A percentile compares a stretch with the other conserved stretches of the same genome.
Evolutionary conservation across 2,888 invertebrate genomes (phyloP).

Genomic region (Hedya salicella): DNA sequence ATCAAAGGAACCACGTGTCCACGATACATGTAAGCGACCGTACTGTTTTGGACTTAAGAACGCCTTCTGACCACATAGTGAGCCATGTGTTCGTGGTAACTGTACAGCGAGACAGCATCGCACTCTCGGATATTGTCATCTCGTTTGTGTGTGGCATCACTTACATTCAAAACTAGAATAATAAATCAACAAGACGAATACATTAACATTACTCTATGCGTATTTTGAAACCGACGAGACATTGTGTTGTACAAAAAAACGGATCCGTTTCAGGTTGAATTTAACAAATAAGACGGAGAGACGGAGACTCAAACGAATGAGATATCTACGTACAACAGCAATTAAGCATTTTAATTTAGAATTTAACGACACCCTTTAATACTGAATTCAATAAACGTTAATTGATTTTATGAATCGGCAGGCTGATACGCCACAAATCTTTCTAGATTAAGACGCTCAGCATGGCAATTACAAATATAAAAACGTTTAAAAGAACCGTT

Average conservation of each 20-base stretch:
- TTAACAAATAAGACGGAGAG: conserved; percentile 25
- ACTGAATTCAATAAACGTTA: conserved; percentile 48
- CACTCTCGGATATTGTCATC: conserved; percentile 66
- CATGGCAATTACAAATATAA: conserved; percentile 50
- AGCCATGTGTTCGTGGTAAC: conserved; percentile 16
- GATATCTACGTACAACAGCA: conserved; percentile 16
- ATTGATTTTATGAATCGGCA: conserved; percentile 50
- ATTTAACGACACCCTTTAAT: conserved; percentile 36
- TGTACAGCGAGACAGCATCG: conserved; percentile 39
- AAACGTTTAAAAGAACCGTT: conserved; percentile 49
- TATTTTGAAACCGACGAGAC: conserved; percentile 45
- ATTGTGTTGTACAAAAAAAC: conserved; percentile 32
- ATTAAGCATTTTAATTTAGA: conserved; percentile 28
- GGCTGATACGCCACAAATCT: conserved; percentile 44
- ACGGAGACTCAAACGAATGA: conserved; percentile 20
- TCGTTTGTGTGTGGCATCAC: conserved; percentile 63
- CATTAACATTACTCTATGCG: conserved; percentile 64
- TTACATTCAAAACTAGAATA: conserved; percentile 60
- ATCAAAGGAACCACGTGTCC: conserved; percentile 1
- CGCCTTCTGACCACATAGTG: background rate
- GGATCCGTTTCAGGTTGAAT: conserved; percentile 15
- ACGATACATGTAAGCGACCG: background rate
- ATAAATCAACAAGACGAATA: conserved; percentile 72
- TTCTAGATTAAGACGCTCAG: conserved; percentile 48
- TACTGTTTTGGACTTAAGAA: conserved; percentile 13